phyloP scores from a whole-genome alignment of 2,113 vertebrate species.

The Kryptolebias marmoratus region DNA sequence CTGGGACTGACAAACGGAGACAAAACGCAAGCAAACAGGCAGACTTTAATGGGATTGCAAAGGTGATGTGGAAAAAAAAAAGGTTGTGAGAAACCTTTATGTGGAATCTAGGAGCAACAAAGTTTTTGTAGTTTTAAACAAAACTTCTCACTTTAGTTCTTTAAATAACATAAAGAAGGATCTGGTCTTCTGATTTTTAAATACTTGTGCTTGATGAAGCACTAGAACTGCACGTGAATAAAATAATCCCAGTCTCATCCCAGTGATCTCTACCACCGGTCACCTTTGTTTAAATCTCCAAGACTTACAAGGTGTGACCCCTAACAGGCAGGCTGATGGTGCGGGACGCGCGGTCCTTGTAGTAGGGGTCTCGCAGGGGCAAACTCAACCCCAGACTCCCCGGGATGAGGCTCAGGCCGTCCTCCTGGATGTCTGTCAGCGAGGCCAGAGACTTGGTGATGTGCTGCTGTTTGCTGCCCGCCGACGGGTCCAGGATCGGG shows the following conservation, averaged over 20 bases:
- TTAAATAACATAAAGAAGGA: too few species aligned
- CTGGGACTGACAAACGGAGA: conserved; percentile 85
- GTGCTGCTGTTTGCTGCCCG: conserved; percentile 80
- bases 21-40: conserved; percentile 47
- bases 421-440: conserved; percentile 94
- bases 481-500: conserved; percentile 85
- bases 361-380: conserved; percentile 83
- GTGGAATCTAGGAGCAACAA: not conserved
- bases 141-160: too few species aligned
- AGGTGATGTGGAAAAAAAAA: not conserved
- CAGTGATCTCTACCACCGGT: not conserved
- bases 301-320: conserved; percentile 95
- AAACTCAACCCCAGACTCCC: conserved; percentile 78
- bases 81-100: not conserved
- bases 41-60: conserved; percentile 5
- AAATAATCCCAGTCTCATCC: not conserved
- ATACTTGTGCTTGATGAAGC: conserved; percentile 6
- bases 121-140: too few species aligned
- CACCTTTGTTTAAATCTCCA: not conserved
- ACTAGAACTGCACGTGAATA: not conserved
- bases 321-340: conserved; percentile 92
- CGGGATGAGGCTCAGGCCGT: conserved; percentile 69
- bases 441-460: conserved; percentile 97
- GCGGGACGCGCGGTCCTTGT: conserved; percentile 87
- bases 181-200: not conserved